phyloP scores from a whole-genome alignment of 2,888 invertebrate species.

The Lysandra bellargus region DNA sequence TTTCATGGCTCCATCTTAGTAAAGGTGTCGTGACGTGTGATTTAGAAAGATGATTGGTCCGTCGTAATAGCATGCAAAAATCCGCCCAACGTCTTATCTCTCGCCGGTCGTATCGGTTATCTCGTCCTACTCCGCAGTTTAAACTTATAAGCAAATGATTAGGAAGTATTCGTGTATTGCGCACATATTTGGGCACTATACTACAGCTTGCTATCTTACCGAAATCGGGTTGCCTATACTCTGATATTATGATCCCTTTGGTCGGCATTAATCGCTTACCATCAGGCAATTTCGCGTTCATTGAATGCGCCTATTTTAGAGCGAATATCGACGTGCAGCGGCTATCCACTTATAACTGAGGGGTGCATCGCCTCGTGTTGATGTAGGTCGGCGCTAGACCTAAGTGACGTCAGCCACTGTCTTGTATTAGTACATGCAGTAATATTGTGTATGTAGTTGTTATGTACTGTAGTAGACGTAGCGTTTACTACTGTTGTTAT shows the following conservation, averaged over 20 bases:
- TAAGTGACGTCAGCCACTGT: conserved; percentile 46
- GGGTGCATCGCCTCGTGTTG: conserved; percentile 60
- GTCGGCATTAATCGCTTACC: background rate
- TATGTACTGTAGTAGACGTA: background rate
- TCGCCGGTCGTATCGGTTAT: too few species aligned
- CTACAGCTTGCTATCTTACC: too few species aligned
- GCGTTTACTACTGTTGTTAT: background rate
- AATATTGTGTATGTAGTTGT: background rate
- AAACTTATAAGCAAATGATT: too few species aligned
- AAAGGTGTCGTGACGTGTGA: too few species aligned
- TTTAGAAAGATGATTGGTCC: too few species aligned
- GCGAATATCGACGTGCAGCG: conserved; percentile 38
- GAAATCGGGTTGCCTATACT: background rate
- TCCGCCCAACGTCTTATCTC: too few species aligned
- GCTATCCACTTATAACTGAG: conserved; percentile 62
- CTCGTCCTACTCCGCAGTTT: too few species aligned
- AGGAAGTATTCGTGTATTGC: too few species aligned
- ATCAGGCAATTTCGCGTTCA: background rate
- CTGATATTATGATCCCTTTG: background rate
- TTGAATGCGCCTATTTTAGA: conserved; percentile 33
- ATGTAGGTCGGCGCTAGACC: conserved; percentile 66
- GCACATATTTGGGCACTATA: too few species aligned
- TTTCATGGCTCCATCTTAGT: too few species aligned
- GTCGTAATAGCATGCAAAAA: too few species aligned
- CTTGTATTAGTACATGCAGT: conserved; percentile 3